Conservation (phyloP, 1,140 invertebrate genomes). For the Drosophila virilis region DNA sequence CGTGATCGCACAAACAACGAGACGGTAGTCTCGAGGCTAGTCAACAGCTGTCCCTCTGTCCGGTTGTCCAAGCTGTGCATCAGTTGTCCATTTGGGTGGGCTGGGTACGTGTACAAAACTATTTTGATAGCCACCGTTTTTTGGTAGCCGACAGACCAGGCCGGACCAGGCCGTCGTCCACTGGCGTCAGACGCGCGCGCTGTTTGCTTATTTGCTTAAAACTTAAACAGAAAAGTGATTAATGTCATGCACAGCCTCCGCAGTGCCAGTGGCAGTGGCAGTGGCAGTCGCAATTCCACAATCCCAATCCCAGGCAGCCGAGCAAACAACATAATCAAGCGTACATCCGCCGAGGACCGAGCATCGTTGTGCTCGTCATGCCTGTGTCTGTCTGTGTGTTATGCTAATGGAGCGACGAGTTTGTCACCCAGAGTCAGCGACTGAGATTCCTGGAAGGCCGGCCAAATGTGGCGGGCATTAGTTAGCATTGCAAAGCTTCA, state of each 20-base stretch:
- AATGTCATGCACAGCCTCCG: slow-evolving; percentile 58
- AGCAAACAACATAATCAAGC: slow-evolving; percentile 81
- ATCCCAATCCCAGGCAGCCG: slow-evolving; percentile 18
- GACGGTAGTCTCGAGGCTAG: slow-evolving; percentile 15
- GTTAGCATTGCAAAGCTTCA: slow-evolving; percentile 54
- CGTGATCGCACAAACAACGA: slow-evolving; percentile 67
- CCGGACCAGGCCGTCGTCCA: not conserved
- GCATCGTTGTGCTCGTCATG: not conserved
- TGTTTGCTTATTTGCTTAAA: slow-evolving; percentile 60
- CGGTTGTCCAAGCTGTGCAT: no score
- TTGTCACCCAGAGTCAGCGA: slow-evolving; percentile 63
- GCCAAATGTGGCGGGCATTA: slow-evolving; percentile 47
- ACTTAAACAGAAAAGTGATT: slow-evolving; percentile 69
- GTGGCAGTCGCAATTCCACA: not conserved
- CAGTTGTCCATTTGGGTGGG: slow-evolving; percentile 74
- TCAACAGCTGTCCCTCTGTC: no score
- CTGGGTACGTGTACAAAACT: slow-evolving; percentile 68
- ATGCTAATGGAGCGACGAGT: slow-evolving; percentile 73
- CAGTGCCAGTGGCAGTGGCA: not conserved
- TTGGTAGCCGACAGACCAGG: not conserved
- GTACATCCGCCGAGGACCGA: slow-evolving; percentile 59
- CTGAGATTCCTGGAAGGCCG: slow-evolving; percentile 68
- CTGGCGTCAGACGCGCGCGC: slow-evolving; percentile 62
- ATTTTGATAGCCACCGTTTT: slow-evolving; percentile 77
- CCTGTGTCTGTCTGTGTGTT: slow-evolving; percentile 28